A percentile compares a stretch with the other conserved stretches of the same genome.
Evolutionary conservation across 2,888 invertebrate genomes (phyloP).

Genomic region (Hemicrepidius hirtus): DNA sequence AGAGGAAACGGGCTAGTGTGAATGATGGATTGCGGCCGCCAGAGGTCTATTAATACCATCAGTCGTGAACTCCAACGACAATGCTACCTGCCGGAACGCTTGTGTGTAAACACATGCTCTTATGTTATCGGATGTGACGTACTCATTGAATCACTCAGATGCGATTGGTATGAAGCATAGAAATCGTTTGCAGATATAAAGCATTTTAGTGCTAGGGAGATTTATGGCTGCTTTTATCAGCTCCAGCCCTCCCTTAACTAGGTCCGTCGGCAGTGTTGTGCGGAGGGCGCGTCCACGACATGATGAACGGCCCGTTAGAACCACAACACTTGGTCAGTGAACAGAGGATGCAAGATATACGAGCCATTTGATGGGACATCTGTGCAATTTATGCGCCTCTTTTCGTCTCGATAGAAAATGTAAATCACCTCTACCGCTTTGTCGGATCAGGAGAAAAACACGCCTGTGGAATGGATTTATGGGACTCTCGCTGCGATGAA

Average conservation of each 20-base stretch:
- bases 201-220: conserved; percentile 66
- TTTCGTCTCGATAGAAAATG: conserved; percentile 69
- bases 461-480: conserved; percentile 60
- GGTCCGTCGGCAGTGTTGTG: conserved; percentile 65
- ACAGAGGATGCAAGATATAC: conserved; percentile 65
- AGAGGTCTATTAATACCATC: conserved; percentile 60
- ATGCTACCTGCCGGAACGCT: conserved; percentile 58
- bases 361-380: conserved; percentile 69
- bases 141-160: conserved; percentile 63
- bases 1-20: conserved; percentile 54
- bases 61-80: conserved; percentile 57
- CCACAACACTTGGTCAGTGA: conserved; percentile 65
- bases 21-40: conserved; percentile 60
- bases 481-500: conserved; percentile 63
- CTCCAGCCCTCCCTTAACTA: conserved; percentile 68
- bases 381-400: conserved; percentile 70
- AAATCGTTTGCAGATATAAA: conserved; percentile 68
- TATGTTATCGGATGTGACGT: conserved; percentile 64
- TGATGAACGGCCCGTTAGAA: conserved; percentile 66
- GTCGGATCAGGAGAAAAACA: conserved; percentile 53
- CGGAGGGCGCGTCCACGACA: conserved; percentile 61
- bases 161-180: conserved; percentile 62
- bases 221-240: conserved; percentile 70
- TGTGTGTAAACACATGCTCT: conserved; percentile 54
- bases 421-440: conserved; percentile 66